Base-by-base conservation (phyloP, 2,113 vertebrate genomes). In the Marmota monax region DNA sequence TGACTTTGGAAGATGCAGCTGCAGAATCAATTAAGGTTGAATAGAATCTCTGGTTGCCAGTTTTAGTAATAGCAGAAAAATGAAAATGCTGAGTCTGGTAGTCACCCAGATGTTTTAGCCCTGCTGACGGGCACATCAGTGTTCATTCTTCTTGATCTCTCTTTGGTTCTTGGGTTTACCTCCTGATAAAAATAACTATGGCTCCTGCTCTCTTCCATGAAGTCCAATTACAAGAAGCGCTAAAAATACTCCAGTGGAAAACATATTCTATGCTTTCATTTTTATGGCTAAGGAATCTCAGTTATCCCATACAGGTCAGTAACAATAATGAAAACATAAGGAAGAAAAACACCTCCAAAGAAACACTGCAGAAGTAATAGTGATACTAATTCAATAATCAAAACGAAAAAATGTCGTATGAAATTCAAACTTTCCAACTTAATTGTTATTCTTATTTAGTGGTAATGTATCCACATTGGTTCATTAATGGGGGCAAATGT, bases 11-110 rank as follows among this genome's bases (percentile, higher is more conserved):
- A 87, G 89, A 89, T 94, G 92, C 97, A 97, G 97, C 96, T 96
- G 96, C 96, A 96, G 92, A 95, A 93, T 96, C 96, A 97, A 48
- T 97, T 95, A 96, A 94, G 94, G 45, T 61, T 96, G 95, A 94
- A 93, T 56, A 96, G 74, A 96, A 79, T 88, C 85, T 92, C 80
- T 58, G 67, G 94, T 86, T 95, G 97, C 93, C 95, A 96, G 92
- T 86, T 97, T 97, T 96, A 98, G 96, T 88, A 96, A 89, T n/a
- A 77, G 65, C 13, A 84, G 86, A 95, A 97, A 96, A 97, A 93
- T 91, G 58, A 88, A 97, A 96, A 80, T 86, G 97, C 97, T 94
- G 95, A 97, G 70, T 86, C 84, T 51, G 29, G 93, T 96, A 42
- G 78, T 92, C 93, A 91, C 79, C 96, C 96, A 96, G 96, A 97